Evolutionary conservation across 2,888 invertebrate genomes (phyloP).

Genomic region (Apodemia hepburni): DNA sequence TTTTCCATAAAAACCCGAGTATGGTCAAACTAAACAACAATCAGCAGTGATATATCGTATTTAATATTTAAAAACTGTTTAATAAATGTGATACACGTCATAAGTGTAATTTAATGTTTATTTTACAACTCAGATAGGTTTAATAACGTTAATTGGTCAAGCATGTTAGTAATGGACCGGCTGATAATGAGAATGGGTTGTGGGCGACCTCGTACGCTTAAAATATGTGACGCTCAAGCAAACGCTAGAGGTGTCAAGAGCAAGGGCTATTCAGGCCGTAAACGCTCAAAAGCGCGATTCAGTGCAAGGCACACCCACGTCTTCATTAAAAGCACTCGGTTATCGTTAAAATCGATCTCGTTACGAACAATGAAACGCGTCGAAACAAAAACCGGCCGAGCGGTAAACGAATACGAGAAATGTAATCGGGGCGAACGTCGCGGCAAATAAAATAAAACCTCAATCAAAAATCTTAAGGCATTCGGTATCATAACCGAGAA

Average conservation of each 20-base stretch:
- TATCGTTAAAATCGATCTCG: constrained; percentile 75
- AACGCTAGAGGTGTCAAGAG: constrained; percentile 19
- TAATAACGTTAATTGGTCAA: constrained; percentile 30
- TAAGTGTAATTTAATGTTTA: constrained; percentile 16
- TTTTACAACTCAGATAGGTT: constrained; percentile 16
- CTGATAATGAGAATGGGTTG: constrained; percentile 20
- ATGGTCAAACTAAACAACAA: neutral
- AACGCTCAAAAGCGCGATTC: constrained; percentile 23
- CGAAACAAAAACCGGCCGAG: constrained; percentile 71
- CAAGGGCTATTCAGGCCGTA: constrained; percentile 21
- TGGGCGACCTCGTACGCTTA: constrained; percentile 21
- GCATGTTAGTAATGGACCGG: constrained; percentile 25
- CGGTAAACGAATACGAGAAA: constrained; percentile 74
- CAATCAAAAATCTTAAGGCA: constrained; percentile 77
- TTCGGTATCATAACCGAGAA: constrained; percentile 72
- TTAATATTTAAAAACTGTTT: constrained; percentile 2
- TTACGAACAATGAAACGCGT: constrained; percentile 74
- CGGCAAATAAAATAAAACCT: constrained; percentile 73
- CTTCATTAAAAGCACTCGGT: constrained; percentile 67
- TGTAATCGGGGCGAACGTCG: constrained; percentile 70
- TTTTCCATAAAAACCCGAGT: neutral
- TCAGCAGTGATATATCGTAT: neutral
- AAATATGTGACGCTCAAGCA: constrained; percentile 20
- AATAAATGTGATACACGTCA: constrained; percentile 17
- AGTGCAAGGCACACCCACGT: constrained; percentile 61